These are phyloP conservation scores for Urocitellus parryii DNA, from an alignment of 2,113 vertebrate genomes.

Conservation along the genomic window DNA sequence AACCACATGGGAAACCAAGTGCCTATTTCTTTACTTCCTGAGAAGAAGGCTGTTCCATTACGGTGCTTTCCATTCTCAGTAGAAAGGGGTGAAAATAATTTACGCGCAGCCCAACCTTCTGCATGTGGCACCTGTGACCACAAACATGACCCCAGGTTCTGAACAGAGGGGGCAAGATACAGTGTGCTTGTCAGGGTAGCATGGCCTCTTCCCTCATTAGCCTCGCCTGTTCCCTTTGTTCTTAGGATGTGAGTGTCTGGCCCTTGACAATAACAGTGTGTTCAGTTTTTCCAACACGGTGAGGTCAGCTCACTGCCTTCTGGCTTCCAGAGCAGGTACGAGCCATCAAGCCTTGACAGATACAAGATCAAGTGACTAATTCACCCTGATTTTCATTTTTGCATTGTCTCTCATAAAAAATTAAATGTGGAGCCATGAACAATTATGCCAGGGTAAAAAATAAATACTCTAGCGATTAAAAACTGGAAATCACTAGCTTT, in stretches of 20 bases:
- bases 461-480: constrained; percentile 76
- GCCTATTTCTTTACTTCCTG: background rate
- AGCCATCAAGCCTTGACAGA: constrained; percentile 41
- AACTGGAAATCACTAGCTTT: constrained; percentile 78
- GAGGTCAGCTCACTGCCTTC: constrained; percentile 1
- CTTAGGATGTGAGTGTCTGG: background rate
- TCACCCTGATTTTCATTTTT: constrained; percentile 72
- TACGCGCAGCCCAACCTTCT: background rate
- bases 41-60: background rate
- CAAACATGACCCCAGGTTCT: background rate
- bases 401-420: constrained; percentile 64
- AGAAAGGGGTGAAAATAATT: background rate
- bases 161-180: background rate
- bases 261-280: constrained; percentile 8
- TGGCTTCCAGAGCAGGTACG: background rate
- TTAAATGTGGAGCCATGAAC: constrained; percentile 38
- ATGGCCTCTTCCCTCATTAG: background rate
- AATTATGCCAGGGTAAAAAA: constrained; percentile 62
- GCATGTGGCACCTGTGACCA: background rate
- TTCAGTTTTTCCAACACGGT: background rate
- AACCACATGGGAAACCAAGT: background rate
- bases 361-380: constrained; percentile 64
- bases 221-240: background rate
- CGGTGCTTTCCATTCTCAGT: background rate
- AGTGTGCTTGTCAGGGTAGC: accelerated